A percentile compares a stretch with the other conserved stretches of the same genome.
Evolutionary conservation across 2,888 invertebrate genomes (phyloP).

Genomic region (Toxonevra muliebris): DNA sequence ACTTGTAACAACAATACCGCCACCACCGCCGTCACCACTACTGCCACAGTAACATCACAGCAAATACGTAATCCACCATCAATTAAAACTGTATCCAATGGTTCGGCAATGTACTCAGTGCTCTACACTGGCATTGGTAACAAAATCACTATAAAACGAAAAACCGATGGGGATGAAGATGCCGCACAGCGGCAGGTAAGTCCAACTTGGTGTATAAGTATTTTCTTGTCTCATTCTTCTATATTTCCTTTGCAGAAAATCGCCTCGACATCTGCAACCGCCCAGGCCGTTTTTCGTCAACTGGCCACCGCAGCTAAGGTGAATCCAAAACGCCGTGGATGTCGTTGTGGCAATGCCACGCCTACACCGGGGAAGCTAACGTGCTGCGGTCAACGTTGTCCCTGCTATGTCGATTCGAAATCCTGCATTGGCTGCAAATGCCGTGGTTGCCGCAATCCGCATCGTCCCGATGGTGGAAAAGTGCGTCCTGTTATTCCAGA

Average conservation of each 20-base stretch:
- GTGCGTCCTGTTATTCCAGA: slow-evolving; percentile 74
- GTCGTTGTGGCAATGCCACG: slow-evolving; percentile 91
- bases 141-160: slow-evolving; percentile 84
- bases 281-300: neutral
- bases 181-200: slow-evolving; percentile 50
- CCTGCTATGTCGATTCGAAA: slow-evolving; percentile 91
- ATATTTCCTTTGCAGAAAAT: slow-evolving; percentile 39
- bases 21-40: slow-evolving; percentile 37
- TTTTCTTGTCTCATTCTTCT: slow-evolving; percentile 9
- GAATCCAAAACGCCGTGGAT: slow-evolving; percentile 74
- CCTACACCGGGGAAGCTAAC: slow-evolving; percentile 89
- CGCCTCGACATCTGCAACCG: slow-evolving; percentile 33
- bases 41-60: slow-evolving; percentile 38
- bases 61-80: slow-evolving; percentile 53
- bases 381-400: slow-evolving; percentile 93
- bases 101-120: slow-evolving; percentile 77
- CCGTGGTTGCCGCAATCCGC: slow-evolving; percentile 92
- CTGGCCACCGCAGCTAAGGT: slow-evolving; percentile 31
- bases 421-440: slow-evolving; percentile 92
- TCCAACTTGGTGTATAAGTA: neutral
- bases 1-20: slow-evolving; percentile 25
- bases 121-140: slow-evolving; percentile 83
- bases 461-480: slow-evolving; percentile 83
- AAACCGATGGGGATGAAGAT: slow-evolving; percentile 71
- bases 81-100: slow-evolving; percentile 67